phyloP scores from a whole-genome alignment of 2,888 invertebrate species.

The Stenurella melanura region DNA sequence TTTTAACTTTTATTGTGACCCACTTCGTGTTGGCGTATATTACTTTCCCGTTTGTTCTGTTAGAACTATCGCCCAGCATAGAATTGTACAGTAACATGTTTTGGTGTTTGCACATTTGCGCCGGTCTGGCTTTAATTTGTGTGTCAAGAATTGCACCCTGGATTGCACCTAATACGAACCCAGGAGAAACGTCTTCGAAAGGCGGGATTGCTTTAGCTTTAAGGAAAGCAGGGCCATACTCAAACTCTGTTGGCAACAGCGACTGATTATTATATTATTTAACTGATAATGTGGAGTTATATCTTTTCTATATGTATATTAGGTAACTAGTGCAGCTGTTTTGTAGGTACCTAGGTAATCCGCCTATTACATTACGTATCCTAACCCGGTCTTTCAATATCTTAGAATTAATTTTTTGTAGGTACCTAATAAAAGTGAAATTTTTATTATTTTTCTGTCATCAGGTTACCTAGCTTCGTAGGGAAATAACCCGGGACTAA shows the following conservation, averaged over 20 bases:
- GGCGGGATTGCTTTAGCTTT: slow-evolving; percentile 67
- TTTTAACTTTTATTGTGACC: slow-evolving; percentile 86
- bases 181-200: slow-evolving; percentile 56
- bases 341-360: too few species aligned
- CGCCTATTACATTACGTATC: too few species aligned
- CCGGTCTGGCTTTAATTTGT: slow-evolving; percentile 66
- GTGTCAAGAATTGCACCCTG: slow-evolving; percentile 68
- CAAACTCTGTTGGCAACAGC: slow-evolving; percentile 67
- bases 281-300: neutral
- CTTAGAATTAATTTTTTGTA: too few species aligned
- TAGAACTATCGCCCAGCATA: slow-evolving; percentile 88
- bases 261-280: slow-evolving; percentile 64
- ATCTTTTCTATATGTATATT: neutral
- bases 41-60: slow-evolving; percentile 92
- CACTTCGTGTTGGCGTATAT: slow-evolving; percentile 91
- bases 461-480: too few species aligned
- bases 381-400: too few species aligned
- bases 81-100: slow-evolving; percentile 85
- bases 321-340: neutral
- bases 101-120: slow-evolving; percentile 72
- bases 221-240: slow-evolving; percentile 68
- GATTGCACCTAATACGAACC: slow-evolving; percentile 62
- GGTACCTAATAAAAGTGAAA: too few species aligned
- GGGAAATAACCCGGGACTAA: too few species aligned
- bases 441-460: too few species aligned